phyloP scores from a whole-genome alignment of 2,113 vertebrate genomes.

The Dipodomys spectabilis region DNA sequence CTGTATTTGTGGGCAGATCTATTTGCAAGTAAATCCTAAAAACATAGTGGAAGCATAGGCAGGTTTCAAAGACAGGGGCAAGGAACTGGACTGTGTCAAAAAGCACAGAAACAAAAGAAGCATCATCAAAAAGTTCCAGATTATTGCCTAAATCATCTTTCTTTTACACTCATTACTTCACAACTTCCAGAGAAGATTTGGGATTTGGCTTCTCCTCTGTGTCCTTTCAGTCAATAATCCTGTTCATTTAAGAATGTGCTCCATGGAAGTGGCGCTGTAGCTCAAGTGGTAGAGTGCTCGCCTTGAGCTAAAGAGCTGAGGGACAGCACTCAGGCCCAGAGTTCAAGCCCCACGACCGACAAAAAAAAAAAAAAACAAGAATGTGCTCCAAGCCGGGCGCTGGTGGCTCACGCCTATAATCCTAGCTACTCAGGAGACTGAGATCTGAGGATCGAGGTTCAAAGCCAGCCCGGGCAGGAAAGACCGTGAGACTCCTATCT shows the following conservation, averaged over 20 bases:
- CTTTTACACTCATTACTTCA: background rate
- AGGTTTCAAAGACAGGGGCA: background rate
- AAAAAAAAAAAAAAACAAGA: no score
- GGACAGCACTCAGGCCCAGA: no score
- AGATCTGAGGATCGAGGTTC: no score
- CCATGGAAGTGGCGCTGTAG: no score
- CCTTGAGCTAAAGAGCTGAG: no score
- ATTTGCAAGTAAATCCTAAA: background rate
- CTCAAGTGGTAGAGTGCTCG: no score
- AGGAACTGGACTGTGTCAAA: background rate
- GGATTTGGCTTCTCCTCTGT: background rate
- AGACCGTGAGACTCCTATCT: no score
- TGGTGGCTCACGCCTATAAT: no score
- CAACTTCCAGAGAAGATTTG: background rate
- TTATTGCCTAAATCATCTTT: background rate
- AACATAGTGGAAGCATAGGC: background rate
- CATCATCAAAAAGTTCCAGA: background rate
- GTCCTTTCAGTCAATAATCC: background rate
- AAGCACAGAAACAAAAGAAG: background rate
- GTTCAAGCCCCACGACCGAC: no score
- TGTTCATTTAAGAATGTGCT: background rate
- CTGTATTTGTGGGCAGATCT: background rate
- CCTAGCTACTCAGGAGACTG: no score
- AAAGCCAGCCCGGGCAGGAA: no score
- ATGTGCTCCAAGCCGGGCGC: no score